Evolutionary conservation across 2,888 invertebrate species (phyloP), one percentile per base, ranked within the genome.

Genomic region (Ormyrus pomaceus): DNA sequence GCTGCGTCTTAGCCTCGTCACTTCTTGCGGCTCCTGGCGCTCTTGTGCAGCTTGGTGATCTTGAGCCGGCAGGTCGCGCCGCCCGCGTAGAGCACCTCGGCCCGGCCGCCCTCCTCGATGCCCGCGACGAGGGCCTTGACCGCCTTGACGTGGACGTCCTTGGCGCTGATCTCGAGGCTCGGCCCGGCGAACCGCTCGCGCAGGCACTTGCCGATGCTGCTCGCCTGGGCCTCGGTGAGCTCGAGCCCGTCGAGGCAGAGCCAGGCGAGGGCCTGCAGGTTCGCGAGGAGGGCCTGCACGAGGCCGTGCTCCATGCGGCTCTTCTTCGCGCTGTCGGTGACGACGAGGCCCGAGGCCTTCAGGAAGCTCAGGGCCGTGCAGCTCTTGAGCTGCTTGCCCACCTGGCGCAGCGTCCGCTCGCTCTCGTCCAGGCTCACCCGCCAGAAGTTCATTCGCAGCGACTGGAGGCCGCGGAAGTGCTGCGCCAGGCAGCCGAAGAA

Each of bases 401-500:
- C 87, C 53, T 89, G 87, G 19, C 90, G 84, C 83, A 91, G 87
- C 51, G 90, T 91, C 13, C 87, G 87, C 53, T 91, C 91, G 82
- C 88, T 88, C 79, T 90, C 89, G 48, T 90, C 88, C 34, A 89
- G 80, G 19, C 86, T 87, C 2, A 90, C 79, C 5, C 89, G 85
- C 91, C 91, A 91, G 83, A 90, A 89, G 78, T 90, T 90, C 53
- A 91, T 89, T 75, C 90, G 86, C 45, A 91, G 83, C 8, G 90
- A 90, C 74, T 91, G 91, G 6, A 91, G 85, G 82, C 88, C 90
- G 83, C 91, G 88, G 84, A 92, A 92, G 83, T 91, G 88, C 7
- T 88, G 84, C 13, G 92, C 89, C 13, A 92, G 85, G 13, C 91
- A 91, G 79, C 88, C 87, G 86, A 92, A 92, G 86, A 92, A 92